Percentiles rank a stretch among this genome's conserved stretches.
Evolutionary conservation across 1,140 invertebrate species (phyloP).

Genomic region (Dendroctonus ponderosae): DNA sequence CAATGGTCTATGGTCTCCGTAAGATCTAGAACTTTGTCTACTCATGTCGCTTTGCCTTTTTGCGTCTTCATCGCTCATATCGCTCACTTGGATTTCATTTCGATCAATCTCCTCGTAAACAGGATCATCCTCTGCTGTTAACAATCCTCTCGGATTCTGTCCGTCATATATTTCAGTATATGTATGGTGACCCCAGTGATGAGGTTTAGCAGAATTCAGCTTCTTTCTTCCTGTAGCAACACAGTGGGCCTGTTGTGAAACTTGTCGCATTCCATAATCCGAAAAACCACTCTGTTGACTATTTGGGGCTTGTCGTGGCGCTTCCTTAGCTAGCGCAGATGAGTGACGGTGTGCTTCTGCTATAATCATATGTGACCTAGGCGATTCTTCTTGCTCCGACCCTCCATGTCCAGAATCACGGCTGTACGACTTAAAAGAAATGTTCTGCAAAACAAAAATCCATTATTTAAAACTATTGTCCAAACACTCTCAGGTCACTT

Average conservation of each 20-base stretch:
- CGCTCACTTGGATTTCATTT: constrained; percentile 66
- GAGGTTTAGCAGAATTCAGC: constrained; percentile 47
- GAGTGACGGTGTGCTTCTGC: constrained; percentile 46
- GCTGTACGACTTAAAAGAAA: constrained; percentile 69
- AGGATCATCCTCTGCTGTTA: constrained; percentile 64
- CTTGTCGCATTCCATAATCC: constrained; percentile 38
- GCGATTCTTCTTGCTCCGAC: constrained; percentile 65
- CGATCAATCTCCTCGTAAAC: constrained; percentile 81
- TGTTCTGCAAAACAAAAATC: constrained; percentile 57
- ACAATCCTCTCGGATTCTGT: constrained; percentile 48
- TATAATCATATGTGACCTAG: constrained; percentile 58
- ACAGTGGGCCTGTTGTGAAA: constrained; percentile 25
- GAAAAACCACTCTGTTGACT: constrained; percentile 38
- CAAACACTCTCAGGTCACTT: too few species aligned
- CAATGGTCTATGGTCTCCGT: constrained; percentile 75
- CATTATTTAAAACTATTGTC: background rate
- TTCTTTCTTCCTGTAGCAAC: constrained; percentile 45
- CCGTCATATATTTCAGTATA: constrained; percentile 64
- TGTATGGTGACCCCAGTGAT: constrained; percentile 60
- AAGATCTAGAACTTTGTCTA: constrained; percentile 73
- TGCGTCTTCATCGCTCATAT: constrained; percentile 75
- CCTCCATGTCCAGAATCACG: constrained; percentile 63
- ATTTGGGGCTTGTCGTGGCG: constrained; percentile 42
- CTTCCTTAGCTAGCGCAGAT: constrained; percentile 42
- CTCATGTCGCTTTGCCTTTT: constrained; percentile 75